Percentiles rank a stretch among this genome's conserved stretches.
phyloP scores from a whole-genome alignment of 2,797 vertebrate species.

The Gouania willdenowi region DNA sequence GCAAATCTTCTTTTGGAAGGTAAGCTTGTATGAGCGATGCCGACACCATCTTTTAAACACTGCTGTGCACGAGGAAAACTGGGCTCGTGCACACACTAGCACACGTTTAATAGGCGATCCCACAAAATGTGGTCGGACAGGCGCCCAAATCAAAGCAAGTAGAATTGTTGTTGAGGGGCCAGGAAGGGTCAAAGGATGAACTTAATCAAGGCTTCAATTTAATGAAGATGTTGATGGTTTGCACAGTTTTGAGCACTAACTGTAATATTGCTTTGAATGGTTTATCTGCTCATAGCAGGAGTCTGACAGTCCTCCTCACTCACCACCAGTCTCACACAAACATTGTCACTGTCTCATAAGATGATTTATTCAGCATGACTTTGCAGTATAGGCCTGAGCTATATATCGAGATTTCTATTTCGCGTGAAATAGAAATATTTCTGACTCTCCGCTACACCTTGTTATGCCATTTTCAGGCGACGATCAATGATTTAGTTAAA shows the following conservation, averaged over 20 bases:
- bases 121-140: conserved; percentile 7
- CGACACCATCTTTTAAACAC: too few relatives aligned
- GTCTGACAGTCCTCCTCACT: conserved; percentile 48
- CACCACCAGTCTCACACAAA: conserved; percentile 44
- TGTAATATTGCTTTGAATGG: conserved; percentile 69
- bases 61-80: too few relatives aligned
- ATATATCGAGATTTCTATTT: too few relatives aligned
- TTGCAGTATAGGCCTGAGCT: too few relatives aligned
- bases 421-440: too few relatives aligned
- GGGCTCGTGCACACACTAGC: too few relatives aligned
- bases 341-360: conserved; percentile 40
- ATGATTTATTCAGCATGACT: conserved; percentile 58
- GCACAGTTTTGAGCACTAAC: conserved; percentile 71
- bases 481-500: conserved; percentile 54
- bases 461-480: too few relatives aligned
- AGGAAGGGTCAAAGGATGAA: conserved; percentile 43
- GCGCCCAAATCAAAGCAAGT: neutral
- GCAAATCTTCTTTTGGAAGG: too few relatives aligned
- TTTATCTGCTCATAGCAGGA: conserved; percentile 64
- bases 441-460: too few relatives aligned
- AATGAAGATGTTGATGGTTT: conserved; percentile 64
- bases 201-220: conserved; percentile 64
- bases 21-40: too few relatives aligned
- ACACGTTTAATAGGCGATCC: too few relatives aligned
- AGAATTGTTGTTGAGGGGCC: conserved; percentile 5